A percentile compares a stretch with the other conserved stretches of the same genome.
Evolutionary conservation across 2,113 vertebrate genomes (phyloP).

Genomic region (Emydura subglobosa): DNA sequence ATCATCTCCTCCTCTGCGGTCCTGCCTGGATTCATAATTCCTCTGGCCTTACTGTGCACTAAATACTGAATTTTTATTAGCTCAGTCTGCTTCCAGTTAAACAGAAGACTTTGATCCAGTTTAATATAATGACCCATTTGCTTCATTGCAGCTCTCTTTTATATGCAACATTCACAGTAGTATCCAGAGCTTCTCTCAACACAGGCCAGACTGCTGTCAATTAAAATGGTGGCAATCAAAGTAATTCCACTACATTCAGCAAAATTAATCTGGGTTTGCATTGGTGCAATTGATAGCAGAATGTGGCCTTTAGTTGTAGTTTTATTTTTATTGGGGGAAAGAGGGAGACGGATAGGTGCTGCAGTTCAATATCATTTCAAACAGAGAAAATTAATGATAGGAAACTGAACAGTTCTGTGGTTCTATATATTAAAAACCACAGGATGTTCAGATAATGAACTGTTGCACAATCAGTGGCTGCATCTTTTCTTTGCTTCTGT

Average conservation of each 20-base stretch:
- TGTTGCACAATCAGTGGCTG: not conserved
- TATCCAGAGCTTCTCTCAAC: not conserved
- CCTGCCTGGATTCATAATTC: not conserved
- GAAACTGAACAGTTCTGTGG: not conserved
- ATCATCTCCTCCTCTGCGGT: not conserved
- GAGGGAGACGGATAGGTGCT: accelerated
- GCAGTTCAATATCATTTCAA: not conserved
- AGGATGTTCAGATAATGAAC: constrained; percentile 28
- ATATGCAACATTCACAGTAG: not conserved
- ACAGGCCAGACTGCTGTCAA: accelerated
- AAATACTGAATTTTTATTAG: not conserved
- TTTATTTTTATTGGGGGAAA: not conserved
- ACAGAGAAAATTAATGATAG: not conserved
- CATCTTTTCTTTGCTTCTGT: not conserved
- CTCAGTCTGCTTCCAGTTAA: not conserved
- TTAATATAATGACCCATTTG: not conserved
- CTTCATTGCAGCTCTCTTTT: not conserved
- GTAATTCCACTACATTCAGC: not conserved
- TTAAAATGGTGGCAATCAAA: not conserved
- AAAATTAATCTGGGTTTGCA: not conserved
- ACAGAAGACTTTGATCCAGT: not conserved
- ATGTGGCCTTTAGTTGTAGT: not conserved
- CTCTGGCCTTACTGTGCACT: not conserved
- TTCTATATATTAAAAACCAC: not conserved
- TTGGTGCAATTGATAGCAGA: not conserved